Conservation (phyloP, 2,888 invertebrate species). For the Drosophila parthenogenetica region DNA sequence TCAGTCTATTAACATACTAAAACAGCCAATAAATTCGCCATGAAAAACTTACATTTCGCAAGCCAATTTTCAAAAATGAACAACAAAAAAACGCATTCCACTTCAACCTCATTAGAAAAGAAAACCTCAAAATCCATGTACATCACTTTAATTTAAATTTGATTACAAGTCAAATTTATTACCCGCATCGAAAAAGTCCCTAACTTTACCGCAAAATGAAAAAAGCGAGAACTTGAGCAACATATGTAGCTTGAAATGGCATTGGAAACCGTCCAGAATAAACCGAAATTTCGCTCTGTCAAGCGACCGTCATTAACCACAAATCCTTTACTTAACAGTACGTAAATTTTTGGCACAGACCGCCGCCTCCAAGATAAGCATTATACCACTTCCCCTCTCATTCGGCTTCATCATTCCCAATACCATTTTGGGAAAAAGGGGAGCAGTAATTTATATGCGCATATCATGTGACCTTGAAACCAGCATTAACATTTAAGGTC, state of each 20-base stretch:
- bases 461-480: constrained; percentile 77
- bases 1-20: neutral
- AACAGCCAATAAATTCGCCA: too few species aligned
- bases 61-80: constrained; percentile 2
- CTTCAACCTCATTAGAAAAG: constrained; percentile 12
- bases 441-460: constrained; percentile 63
- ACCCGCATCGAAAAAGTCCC: constrained; percentile 61
- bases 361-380: constrained; percentile 69
- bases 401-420: neutral
- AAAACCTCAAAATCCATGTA: constrained; percentile 9
- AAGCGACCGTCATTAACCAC: constrained; percentile 78
- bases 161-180: constrained; percentile 75
- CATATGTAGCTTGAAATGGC: constrained; percentile 64
- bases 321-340: constrained; percentile 81
- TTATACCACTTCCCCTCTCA: neutral
- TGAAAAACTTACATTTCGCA: neutral
- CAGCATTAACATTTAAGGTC: constrained; percentile 59
- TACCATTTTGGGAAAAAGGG: constrained; percentile 22
- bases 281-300: constrained; percentile 12
- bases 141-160: constrained; percentile 77
- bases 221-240: constrained; percentile 26
- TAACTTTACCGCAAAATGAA: constrained; percentile 22
- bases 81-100: constrained; percentile 15
- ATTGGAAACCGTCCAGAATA: constrained; percentile 49
- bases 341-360: constrained; percentile 75